A percentile compares a stretch with the other conserved stretches of the same genome.
Evolutionary conservation across 2,797 vertebrate species (phyloP).

Genomic region (Schizopygopsis pylzovi): DNA sequence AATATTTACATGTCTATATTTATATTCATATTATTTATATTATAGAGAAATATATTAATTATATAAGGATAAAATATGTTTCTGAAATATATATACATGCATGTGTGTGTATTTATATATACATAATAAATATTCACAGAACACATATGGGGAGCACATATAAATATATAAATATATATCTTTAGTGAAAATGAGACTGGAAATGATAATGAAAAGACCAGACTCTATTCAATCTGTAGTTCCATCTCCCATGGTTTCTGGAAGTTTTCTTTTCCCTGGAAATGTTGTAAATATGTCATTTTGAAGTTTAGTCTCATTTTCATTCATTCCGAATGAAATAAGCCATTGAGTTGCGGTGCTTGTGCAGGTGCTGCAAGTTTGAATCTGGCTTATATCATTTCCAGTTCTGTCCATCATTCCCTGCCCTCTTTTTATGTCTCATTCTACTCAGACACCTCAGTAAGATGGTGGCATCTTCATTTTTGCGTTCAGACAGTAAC

Average conservation of each 20-base stretch:
- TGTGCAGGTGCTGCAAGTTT: constrained; percentile 63
- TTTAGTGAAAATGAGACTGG: not conserved
- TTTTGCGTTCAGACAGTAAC: constrained; percentile 79
- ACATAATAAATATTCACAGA: no score
- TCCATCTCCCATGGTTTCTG: not conserved
- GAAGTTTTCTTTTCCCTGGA: not conserved
- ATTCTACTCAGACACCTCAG: constrained; percentile 62
- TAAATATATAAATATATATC: not conserved
- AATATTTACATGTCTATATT: no score
- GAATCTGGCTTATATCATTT: constrained; percentile 53
- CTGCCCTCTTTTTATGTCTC: constrained; percentile 41
- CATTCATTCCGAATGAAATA: not conserved
- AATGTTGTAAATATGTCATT: not conserved
- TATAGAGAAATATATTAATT: no score
- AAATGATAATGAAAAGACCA: not conserved
- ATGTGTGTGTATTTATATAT: no score
- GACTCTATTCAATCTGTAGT: not conserved
- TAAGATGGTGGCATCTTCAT: constrained; percentile 76
- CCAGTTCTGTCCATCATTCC: constrained; percentile 57
- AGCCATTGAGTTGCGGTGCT: constrained; percentile 64
- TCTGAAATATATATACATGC: no score
- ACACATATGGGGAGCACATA: no score
- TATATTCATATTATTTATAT: no score
- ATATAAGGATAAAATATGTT: no score
- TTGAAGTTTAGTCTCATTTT: not conserved